Evolutionary conservation across 2,113 vertebrate species (phyloP).

Genomic region (Myotis brandtii): DNA sequence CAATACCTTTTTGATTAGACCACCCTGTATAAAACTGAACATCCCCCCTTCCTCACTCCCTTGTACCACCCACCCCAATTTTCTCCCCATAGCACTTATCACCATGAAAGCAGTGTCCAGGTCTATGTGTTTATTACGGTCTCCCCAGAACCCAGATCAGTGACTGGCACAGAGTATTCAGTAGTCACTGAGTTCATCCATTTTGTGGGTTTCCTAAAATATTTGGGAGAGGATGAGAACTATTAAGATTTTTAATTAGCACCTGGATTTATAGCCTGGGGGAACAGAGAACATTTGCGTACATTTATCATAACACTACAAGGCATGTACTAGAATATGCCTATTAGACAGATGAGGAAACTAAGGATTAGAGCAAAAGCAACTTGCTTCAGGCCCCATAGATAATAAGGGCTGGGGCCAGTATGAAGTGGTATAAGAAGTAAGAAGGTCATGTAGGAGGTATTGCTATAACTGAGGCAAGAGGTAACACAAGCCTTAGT

Average conservation of each 20-base stretch:
- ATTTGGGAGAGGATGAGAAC: not conserved
- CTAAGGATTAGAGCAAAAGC: not conserved
- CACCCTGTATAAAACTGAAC: not conserved
- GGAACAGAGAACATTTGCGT: not conserved
- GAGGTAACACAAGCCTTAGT: not conserved
- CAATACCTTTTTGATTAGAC: not conserved
- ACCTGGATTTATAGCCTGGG: not conserved
- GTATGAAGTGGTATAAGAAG: not conserved
- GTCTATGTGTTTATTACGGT: not conserved
- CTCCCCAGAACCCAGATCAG: not conserved
- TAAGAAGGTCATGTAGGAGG: not conserved
- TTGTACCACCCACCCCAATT: not conserved
- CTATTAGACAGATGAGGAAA: conserved; percentile 25
- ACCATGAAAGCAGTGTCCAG: not conserved
- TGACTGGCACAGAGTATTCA: not conserved
- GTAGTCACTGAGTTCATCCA: not conserved
- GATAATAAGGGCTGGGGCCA: not conserved
- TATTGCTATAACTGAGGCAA: not conserved
- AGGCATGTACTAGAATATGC: not conserved
- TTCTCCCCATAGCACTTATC: not conserved
- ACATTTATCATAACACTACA: not conserved
- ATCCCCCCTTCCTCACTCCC: accelerated
- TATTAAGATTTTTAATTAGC: not conserved
- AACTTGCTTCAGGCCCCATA: not conserved
- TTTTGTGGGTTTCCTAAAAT: not conserved